A percentile compares a stretch with the other conserved stretches of the same genome.
Conservation (phyloP, 2,113 vertebrate species). For the Scophthalmus maximus region DNA sequence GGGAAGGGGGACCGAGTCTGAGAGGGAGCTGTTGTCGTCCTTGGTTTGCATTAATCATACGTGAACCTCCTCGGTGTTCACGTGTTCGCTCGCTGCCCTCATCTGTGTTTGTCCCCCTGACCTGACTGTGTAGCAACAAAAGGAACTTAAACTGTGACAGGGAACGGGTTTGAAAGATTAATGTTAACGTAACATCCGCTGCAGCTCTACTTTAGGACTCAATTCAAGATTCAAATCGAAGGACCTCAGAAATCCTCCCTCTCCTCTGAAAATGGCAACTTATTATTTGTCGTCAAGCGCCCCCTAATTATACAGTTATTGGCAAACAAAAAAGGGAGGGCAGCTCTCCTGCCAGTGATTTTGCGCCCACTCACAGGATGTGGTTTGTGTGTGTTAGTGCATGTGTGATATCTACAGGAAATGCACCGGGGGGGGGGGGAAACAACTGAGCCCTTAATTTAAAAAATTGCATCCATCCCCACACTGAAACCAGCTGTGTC, state of each 20-base stretch:
- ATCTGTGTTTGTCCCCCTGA: constrained; percentile 22
- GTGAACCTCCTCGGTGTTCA: too few relatives aligned
- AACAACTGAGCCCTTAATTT: too few relatives aligned
- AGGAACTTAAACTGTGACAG: constrained; percentile 9
- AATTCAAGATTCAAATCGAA: too few relatives aligned
- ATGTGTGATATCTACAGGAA: constrained; percentile 6
- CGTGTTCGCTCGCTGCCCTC: too few relatives aligned
- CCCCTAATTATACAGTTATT: constrained; percentile 16
- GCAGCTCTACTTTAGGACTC: background rate
- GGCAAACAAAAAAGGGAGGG: background rate
- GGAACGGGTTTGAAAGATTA: background rate
- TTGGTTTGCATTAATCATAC: too few relatives aligned
- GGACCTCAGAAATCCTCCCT: background rate
- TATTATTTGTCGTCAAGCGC: constrained; percentile 8
- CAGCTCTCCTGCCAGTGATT: background rate
- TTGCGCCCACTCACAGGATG: constrained; percentile 22
- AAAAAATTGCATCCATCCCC: too few relatives aligned
- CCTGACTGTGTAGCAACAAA: constrained; percentile 20
- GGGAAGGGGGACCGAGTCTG: too few relatives aligned
- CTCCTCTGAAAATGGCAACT: background rate
- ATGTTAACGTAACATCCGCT: background rate
- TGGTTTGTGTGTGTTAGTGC: background rate
- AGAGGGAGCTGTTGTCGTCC: too few relatives aligned
- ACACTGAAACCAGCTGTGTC: too few relatives aligned
- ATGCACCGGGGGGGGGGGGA: too few relatives aligned